phyloP scores from a whole-genome alignment of 2,113 vertebrate genomes.

The Phodopus roborovskii region DNA sequence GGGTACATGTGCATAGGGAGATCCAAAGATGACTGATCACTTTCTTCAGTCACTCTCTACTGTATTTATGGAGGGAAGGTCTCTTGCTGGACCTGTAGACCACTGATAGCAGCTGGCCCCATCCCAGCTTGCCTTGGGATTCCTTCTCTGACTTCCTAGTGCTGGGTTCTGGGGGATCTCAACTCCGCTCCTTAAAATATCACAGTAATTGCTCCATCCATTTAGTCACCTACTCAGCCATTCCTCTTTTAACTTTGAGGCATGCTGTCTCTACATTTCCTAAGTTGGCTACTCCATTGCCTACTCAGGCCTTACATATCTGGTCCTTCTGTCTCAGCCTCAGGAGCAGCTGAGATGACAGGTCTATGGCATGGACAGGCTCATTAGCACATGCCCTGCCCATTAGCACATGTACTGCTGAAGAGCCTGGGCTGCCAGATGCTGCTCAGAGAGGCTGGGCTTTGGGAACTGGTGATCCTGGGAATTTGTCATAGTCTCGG shows the following conservation, averaged over 20 bases:
- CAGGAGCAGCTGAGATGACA: neutral
- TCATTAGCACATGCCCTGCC: neutral
- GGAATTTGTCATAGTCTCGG: too few species aligned
- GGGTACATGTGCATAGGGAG: neutral
- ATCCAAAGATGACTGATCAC: neutral
- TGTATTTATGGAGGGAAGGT: neutral
- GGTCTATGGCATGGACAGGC: neutral
- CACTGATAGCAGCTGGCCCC: neutral
- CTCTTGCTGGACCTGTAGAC: neutral
- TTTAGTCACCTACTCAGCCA: too few species aligned
- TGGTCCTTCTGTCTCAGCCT: neutral
- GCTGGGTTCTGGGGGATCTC: neutral
- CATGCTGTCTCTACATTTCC: neutral
- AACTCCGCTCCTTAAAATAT: neutral
- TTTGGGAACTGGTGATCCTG: neutral
- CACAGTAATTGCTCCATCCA: neutral
- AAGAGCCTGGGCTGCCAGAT: neutral
- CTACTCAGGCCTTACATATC: neutral
- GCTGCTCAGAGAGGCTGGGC: neutral
- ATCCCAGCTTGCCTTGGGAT: neutral
- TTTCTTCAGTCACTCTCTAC: neutral
- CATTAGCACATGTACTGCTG: too few species aligned
- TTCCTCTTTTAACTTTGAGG: neutral
- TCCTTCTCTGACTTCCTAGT: neutral
- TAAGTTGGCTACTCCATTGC: neutral